phyloP scores from a whole-genome alignment of 2,113 vertebrate genomes.

The Tangachromis dhanisi region DNA sequence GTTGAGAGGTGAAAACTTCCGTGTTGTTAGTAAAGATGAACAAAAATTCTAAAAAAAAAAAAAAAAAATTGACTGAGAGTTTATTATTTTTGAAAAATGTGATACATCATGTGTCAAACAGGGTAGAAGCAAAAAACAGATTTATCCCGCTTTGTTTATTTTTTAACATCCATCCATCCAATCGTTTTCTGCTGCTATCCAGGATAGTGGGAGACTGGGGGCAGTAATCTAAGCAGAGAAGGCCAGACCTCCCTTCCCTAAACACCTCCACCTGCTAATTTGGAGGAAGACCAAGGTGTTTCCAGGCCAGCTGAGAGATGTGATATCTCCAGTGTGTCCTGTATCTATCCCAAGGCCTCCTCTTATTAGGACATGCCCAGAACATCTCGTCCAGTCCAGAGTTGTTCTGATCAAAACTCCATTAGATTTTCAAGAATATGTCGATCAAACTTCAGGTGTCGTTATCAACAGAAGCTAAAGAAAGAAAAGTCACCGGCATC shows the following conservation, averaged over 20 bases:
- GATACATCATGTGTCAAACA: neutral
- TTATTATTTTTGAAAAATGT: neutral
- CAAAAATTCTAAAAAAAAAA: neutral
- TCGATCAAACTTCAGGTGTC: accelerated
- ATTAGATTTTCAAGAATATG: neutral
- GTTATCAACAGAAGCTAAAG: neutral
- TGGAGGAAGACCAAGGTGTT: neutral
- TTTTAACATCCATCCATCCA: neutral
- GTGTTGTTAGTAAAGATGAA: neutral
- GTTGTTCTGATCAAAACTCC: neutral
- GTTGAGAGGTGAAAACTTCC: neutral
- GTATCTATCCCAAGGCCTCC: neutral
- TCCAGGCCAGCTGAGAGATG: neutral
- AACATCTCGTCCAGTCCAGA: neutral
- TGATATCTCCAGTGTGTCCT: neutral
- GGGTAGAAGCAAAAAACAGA: neutral
- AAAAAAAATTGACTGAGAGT: neutral
- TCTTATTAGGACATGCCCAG: neutral
- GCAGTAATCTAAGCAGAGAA: neutral
- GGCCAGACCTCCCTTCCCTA: neutral
- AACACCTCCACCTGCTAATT: neutral
- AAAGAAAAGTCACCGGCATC: neutral
- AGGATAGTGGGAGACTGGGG: neutral
- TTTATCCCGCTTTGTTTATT: neutral
- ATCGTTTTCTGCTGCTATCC: neutral